A percentile compares a stretch with the other conserved stretches of the same genome.
These are phyloP conservation scores for Diacarnus erythraeanus DNA, from an alignment of 37 sponge, comb jelly and placozoan genomes.

Conservation along the genomic window DNA sequence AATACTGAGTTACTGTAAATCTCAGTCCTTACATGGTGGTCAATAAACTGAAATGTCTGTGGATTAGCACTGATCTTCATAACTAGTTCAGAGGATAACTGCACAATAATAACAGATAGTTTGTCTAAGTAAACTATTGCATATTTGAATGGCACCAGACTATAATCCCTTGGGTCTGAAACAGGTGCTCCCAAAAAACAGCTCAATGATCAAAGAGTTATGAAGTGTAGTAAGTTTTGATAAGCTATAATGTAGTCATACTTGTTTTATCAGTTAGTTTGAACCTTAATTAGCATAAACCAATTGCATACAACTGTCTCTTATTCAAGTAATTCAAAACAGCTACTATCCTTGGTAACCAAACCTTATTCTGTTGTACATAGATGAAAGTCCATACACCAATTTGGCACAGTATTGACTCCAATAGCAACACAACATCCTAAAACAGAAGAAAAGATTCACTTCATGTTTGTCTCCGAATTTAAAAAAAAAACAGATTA, in stretches of 20 bases:
- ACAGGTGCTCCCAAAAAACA: too few species aligned
- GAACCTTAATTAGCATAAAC: too few species aligned
- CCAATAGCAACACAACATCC: slow-evolving; percentile 18
- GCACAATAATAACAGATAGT: neutral
- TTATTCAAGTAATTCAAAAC: too few species aligned
- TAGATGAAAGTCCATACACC: slow-evolving; percentile 37
- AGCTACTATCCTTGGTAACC: too few species aligned
- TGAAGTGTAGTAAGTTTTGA: too few species aligned
- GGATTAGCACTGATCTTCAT: neutral
- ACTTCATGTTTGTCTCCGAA: neutral
- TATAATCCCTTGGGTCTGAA: too few species aligned
- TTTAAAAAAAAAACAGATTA: neutral
- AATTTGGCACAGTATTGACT: slow-evolving; percentile 10
- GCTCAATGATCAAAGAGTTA: too few species aligned
- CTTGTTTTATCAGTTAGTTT: too few species aligned
- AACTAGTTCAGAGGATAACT: neutral
- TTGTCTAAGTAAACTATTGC: neutral
- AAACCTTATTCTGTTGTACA: slow-evolving; percentile 4
- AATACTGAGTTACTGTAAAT: too few species aligned
- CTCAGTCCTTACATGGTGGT: neutral
- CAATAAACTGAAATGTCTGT: neutral
- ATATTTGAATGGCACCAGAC: neutral
- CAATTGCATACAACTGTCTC: too few species aligned
- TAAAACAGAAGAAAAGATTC: neutral
- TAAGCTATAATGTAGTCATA: too few species aligned